Base-by-base conservation (phyloP, 1,140 invertebrate genomes). In the Phortica variegata region DNA sequence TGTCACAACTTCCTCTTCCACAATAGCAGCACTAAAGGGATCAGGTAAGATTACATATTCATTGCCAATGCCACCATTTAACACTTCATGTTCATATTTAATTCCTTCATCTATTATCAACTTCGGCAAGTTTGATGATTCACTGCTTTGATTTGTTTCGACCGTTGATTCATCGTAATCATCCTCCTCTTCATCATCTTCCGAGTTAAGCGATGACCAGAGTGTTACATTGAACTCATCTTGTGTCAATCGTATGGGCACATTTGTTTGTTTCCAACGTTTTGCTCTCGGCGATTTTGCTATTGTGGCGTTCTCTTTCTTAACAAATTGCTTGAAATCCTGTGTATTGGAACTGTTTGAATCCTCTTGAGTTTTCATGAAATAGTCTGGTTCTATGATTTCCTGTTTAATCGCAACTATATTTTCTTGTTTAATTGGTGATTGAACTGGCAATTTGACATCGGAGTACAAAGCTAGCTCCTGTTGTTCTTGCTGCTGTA, bases 41-140 rank as follows among this genome's bases (percentile, higher is more conserved):
- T 71, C 66, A 4, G 66, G 66, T 17, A 71, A 52, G 39, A 71
- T 71, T 12, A 71, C 66, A 45, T 71, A 71, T 37, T 71, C 66
- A 37, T 69, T 68, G 20, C 65, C 63, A 41, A 68, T 68, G 18
- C 65, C 63, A 37, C 63, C 63, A 40, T 54, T 69, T 2, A 68
- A 41, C 12, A 69, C 60, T 47, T 68, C 63, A 18, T 68, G 63
- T 17, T 56, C 42, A 63, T 63, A 38, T 65, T 58, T 26, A 26
- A 26, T 26, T 5, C 23, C 23, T 9, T 61, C 61, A 29, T 68
- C 63, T 6, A 66, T 59, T 13, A 68, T 62, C 18, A 68, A 49
- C 42, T 66, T 66, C 52, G 56, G 56, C 47, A 61, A 57, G 8
- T 49, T 8, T 15, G 53, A 42, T 18, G 38, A 38, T 7, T 58